Evolutionary conservation across 2,888 invertebrate species (phyloP).

Genomic region (Eupithecia subfuscata): DNA sequence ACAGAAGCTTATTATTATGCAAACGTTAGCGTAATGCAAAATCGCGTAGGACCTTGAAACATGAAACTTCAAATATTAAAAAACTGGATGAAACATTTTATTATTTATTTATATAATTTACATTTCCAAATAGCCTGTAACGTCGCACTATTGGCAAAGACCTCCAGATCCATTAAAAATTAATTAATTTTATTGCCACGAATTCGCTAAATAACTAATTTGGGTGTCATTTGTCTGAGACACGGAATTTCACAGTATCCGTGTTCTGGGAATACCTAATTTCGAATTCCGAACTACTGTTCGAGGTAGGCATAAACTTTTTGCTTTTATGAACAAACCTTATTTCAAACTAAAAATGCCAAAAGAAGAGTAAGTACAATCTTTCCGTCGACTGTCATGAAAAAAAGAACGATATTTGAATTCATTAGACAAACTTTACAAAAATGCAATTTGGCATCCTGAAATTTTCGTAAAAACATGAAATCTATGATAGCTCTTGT

Average conservation of each 20-base stretch:
- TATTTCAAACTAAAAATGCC: slow-evolving; percentile 20
- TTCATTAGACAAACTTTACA: background rate
- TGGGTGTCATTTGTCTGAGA: background rate
- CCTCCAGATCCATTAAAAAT: background rate
- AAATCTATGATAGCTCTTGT: slow-evolving; percentile 26
- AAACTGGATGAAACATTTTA: background rate
- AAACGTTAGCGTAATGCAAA: slow-evolving; percentile 3
- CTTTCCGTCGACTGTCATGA: background rate
- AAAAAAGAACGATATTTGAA: slow-evolving; percentile 3
- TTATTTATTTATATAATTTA: background rate
- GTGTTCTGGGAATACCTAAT: slow-evolving; percentile 14
- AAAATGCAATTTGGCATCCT: background rate
- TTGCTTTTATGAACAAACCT: slow-evolving; percentile 19
- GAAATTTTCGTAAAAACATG: slow-evolving; percentile 15
- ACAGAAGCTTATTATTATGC: background rate
- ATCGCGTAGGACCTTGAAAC: background rate
- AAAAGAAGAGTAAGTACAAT: slow-evolving; percentile 1
- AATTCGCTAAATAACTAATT: background rate
- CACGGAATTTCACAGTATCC: background rate
- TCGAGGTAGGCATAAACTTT: slow-evolving; percentile 15
- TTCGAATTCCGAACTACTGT: background rate
- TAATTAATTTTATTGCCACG: background rate
- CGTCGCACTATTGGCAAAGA: background rate
- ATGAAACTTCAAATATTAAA: no score
- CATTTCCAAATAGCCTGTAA: background rate